Evolutionary conservation across 2,888 invertebrate species (phyloP).

Genomic region (Drosophila prolongata): DNA sequence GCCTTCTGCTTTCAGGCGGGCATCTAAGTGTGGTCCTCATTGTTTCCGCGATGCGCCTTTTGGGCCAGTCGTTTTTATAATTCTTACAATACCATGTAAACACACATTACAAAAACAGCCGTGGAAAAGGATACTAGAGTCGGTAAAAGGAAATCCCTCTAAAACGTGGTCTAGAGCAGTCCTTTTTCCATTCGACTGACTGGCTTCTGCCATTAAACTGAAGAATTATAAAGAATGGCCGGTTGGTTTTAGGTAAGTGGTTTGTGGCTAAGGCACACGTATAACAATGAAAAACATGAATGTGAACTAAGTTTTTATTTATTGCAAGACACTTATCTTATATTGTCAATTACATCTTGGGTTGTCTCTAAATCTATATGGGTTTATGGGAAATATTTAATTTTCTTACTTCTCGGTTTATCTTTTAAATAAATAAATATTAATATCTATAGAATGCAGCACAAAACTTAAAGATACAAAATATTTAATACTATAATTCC

Average conservation of each 20-base stretch:
- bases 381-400: too few species aligned
- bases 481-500: too few species aligned
- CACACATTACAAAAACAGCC: slow-evolving; percentile 20
- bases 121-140: slow-evolving; percentile 21
- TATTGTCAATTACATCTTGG: too few species aligned
- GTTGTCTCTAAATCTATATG: too few species aligned
- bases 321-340: too few species aligned
- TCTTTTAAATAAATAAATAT: too few species aligned
- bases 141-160: slow-evolving; percentile 15
- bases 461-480: too few species aligned
- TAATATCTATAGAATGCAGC: too few species aligned
- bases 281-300: too few species aligned
- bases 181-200: slow-evolving; percentile 4
- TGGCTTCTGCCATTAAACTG: slow-evolving; percentile 1
- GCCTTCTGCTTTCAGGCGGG: slow-evolving; percentile 51
- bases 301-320: too few species aligned
- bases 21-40: slow-evolving; percentile 63
- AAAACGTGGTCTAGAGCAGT: slow-evolving; percentile 6
- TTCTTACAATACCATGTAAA: slow-evolving; percentile 55
- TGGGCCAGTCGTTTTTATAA: slow-evolving; percentile 70
- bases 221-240: not conserved
- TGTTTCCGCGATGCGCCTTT: slow-evolving; percentile 71
- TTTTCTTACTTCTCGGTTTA: too few species aligned
- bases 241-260: not conserved
- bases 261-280: not conserved